A percentile compares a stretch with the other conserved stretches of the same genome.
phyloP scores from a whole-genome alignment of 2,113 vertebrate species.

The Labrus mixtus region DNA sequence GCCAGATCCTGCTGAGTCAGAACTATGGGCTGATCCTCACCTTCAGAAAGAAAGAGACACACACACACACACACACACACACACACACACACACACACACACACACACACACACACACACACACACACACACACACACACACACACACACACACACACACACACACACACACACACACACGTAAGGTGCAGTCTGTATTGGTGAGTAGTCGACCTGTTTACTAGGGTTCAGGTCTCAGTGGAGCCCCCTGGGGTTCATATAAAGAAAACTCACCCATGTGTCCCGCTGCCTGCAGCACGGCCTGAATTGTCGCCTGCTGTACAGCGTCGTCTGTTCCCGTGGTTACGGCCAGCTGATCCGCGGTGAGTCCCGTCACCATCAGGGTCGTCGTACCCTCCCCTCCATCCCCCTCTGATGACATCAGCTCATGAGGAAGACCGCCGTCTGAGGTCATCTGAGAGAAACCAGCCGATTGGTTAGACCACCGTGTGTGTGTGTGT shows the following conservation, averaged over 20 bases:
- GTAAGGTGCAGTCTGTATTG: too few relatives aligned
- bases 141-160: neutral
- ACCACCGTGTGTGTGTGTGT: neutral
- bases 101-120: neutral
- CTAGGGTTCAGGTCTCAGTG: neutral
- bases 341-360: slow-evolving; percentile 85
- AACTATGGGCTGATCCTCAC: slow-evolving; percentile 84
- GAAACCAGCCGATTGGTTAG: neutral
- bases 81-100: neutral
- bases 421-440: slow-evolving; percentile 87
- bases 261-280: slow-evolving; percentile 80
- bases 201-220: too few relatives aligned
- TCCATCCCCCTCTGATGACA: slow-evolving; percentile 80
- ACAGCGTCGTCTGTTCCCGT: slow-evolving; percentile 85
- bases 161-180: neutral
- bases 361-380: slow-evolving; percentile 87
- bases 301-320: slow-evolving; percentile 86
- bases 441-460: slow-evolving; percentile 66
- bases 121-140: neutral
- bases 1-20: slow-evolving; percentile 89
- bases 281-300: slow-evolving; percentile 87
- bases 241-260: neutral
- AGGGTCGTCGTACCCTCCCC: slow-evolving; percentile 81
- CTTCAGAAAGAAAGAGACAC: slow-evolving; percentile 2
- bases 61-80: neutral